Base-by-base conservation (phyloP, 2,797 vertebrate species). In the Tapera naevia region DNA sequence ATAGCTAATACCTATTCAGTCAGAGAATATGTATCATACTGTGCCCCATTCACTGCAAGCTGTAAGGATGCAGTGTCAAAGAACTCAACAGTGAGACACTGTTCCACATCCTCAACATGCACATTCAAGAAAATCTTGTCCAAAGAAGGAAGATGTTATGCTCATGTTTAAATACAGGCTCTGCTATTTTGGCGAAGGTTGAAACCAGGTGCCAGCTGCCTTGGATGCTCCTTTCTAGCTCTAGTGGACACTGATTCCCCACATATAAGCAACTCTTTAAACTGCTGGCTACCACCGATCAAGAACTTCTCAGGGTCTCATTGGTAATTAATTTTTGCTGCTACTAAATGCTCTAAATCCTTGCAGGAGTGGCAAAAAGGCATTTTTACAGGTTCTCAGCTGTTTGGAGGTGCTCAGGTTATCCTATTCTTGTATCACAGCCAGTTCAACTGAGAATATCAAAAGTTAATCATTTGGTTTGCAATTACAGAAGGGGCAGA, bases 1-100 rank as follows among this genome's bases (percentile, higher is more conserved):
- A 46, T 46, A 93, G 94, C 93, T 97, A 97, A 95, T 97, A 91
- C 91, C 82, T 96, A 92, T 93, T 95, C 94, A 97, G 92, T 76
- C 71, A 94, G 92, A 89, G 88, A 80, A 43, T 74, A 82, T 82
- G 54, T 61, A 51, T 91, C 89, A 78, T 73, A 93, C 92, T 95
- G 91, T 73, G 89, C 64, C 75, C 71, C 80, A 90, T 91, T 97
- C 94, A 96, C 80, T 11, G 2, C 86, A 67, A 28, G 86, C 83
- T 96, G 46, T 86, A 37, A 95, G 89, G 80, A 94, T 64, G 80
- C 91, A 94, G 88, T 89, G 86, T 91, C 83, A 65, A 11, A 61
- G 78, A 83, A 21, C 69, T 66, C 87, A 90, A 95, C 94, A 95
- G 88, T 87, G 69, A 62, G 84, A 87, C 86, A 71, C 86, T 96